A percentile compares a stretch with the other conserved stretches of the same genome.
phyloP scores from a whole-genome alignment of 2,888 invertebrate genomes.

The Napeogenes sylphis region DNA sequence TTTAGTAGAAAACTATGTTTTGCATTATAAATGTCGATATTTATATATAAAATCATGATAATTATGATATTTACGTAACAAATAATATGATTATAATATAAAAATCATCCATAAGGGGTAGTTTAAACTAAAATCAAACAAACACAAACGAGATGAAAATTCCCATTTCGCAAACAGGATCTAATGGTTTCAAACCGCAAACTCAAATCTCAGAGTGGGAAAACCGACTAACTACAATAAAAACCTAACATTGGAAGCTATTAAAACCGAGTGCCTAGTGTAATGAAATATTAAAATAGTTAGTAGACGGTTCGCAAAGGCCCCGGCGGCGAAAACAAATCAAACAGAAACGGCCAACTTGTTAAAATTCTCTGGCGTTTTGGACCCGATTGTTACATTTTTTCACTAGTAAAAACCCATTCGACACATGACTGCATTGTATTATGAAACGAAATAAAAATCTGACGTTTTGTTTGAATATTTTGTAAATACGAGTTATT shows the following conservation, averaged over 20 bases:
- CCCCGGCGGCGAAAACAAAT: slow-evolving; percentile 45
- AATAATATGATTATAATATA: not conserved
- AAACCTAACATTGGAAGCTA: slow-evolving; percentile 50
- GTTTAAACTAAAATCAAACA: slow-evolving; percentile 9
- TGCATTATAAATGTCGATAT: no score
- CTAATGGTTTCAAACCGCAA: slow-evolving; percentile 34
- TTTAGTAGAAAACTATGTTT: no score
- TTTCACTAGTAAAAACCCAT: slow-evolving; percentile 23
- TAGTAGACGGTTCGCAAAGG: slow-evolving; percentile 34
- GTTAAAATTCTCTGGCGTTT: slow-evolving; percentile 44
- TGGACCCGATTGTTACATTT: slow-evolving; percentile 33
- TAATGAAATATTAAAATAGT: slow-evolving; percentile 61
- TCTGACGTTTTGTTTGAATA: not conserved
- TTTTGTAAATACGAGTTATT: not conserved
- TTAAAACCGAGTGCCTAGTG: slow-evolving; percentile 49
- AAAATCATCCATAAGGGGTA: not conserved
- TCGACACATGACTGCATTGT: slow-evolving; percentile 27
- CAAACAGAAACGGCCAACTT: slow-evolving; percentile 46
- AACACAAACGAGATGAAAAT: slow-evolving; percentile 25
- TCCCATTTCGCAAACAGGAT: slow-evolving; percentile 26
- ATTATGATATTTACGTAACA: no score
- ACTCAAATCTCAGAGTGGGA: slow-evolving; percentile 37
- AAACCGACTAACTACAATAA: slow-evolving; percentile 47
- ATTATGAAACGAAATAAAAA: slow-evolving; percentile 14
- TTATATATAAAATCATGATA: no score